Percentiles rank a stretch among this genome's conserved stretches.
phyloP scores from a whole-genome alignment of 2,888 invertebrate species.

The Orthosia cruda region DNA sequence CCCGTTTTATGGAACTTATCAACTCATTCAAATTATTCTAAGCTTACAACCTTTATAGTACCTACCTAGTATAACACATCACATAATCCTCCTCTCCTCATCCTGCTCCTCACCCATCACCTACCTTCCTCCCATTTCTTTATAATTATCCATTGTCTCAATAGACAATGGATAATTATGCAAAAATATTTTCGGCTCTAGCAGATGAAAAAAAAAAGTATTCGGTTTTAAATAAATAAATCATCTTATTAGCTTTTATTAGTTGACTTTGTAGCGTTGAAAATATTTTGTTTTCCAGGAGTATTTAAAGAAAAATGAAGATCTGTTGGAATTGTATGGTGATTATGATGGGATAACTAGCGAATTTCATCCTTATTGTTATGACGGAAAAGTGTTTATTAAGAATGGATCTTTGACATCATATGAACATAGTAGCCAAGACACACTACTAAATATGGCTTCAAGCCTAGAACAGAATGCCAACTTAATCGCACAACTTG shows the following conservation, averaged over 20 bases:
- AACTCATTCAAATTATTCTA: no score
- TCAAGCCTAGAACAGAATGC: slow-evolving; percentile 37
- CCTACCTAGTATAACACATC: no score
- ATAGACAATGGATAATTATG: no score
- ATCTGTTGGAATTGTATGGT: not conserved
- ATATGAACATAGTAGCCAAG: no score
- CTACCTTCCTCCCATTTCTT: not conserved
- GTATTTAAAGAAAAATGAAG: slow-evolving; percentile 31
- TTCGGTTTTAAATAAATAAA: no score
- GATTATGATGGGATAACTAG: not conserved
- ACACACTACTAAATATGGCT: slow-evolving; percentile 14
- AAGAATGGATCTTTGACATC: not conserved
- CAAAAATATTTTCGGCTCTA: no score
- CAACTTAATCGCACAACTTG: slow-evolving; percentile 52
- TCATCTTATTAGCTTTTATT: no score
- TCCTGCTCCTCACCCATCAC: not conserved
- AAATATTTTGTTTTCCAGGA: slow-evolving; percentile 19
- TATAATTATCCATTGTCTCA: not conserved
- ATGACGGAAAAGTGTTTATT: not conserved
- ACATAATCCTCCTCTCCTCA: not conserved
- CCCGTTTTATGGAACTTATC: not conserved
- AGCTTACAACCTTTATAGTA: no score
- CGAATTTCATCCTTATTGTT: not conserved
- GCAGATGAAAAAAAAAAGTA: no score
- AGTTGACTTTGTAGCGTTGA: no score